phyloP scores from a whole-genome alignment of 2,797 vertebrate genomes.

The Oryzias dopingdopingensis region DNA sequence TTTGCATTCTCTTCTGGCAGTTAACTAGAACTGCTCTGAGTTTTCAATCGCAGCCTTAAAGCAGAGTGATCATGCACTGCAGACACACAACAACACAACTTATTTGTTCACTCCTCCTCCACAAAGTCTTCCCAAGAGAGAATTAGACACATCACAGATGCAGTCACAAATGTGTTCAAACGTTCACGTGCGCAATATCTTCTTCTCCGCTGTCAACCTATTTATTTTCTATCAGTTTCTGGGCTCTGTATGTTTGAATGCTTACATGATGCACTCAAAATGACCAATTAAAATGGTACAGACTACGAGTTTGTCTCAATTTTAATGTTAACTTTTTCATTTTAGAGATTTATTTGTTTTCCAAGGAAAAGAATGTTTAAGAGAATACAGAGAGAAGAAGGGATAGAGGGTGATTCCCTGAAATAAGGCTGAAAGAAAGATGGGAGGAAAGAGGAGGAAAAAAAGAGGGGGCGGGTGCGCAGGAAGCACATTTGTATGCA shows the following conservation, averaged over 20 bases:
- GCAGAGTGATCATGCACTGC: slow-evolving; percentile 1
- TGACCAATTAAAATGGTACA: too few relatives aligned
- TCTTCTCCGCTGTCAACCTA: slow-evolving; percentile 9
- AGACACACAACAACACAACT: slow-evolving; percentile 15
- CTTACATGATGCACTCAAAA: too few relatives aligned
- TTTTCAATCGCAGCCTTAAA: neutral
- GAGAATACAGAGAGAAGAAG: slow-evolving; percentile 35
- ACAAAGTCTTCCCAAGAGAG: slow-evolving; percentile 43
- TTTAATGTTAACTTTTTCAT: slow-evolving; percentile 64
- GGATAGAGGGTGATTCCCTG: slow-evolving; percentile 44
- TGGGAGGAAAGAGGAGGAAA: slow-evolving; percentile 37
- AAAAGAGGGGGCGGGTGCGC: slow-evolving; percentile 78
- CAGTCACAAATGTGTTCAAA: slow-evolving; percentile 25
- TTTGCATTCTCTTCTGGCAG: neutral
- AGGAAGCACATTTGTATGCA: slow-evolving; percentile 99
- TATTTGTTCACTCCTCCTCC: slow-evolving; percentile 47
- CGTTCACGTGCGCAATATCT: slow-evolving; percentile 15
- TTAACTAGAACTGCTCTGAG: slow-evolving; percentile 7
- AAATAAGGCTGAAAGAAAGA: slow-evolving; percentile 52
- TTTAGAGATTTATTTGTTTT: slow-evolving; percentile 18
- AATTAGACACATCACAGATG: slow-evolving; percentile 18
- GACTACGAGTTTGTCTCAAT: neutral
- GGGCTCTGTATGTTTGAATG: too few relatives aligned
- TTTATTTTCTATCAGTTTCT: neutral
- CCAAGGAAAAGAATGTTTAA: slow-evolving; percentile 11